Percentiles rank a stretch among this genome's conserved stretches.
Evolutionary conservation across 2,113 vertebrate genomes (phyloP).

Genomic region (Himantopus leucocephalus): DNA sequence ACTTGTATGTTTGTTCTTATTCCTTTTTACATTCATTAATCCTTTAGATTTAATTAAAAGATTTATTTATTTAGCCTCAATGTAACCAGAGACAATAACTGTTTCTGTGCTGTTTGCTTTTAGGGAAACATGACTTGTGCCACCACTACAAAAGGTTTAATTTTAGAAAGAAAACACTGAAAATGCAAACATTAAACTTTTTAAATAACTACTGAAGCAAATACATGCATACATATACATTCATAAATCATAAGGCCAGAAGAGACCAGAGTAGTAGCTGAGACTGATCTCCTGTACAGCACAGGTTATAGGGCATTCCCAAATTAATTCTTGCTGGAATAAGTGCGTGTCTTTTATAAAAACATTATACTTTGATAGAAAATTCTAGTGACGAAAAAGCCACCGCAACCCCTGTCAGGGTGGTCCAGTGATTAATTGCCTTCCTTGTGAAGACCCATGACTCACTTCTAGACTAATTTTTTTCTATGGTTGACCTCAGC

Average conservation of each 20-base stretch:
- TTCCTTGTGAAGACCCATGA: not conserved
- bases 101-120: not conserved
- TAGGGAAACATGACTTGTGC: not conserved
- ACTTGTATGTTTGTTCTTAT: not conserved
- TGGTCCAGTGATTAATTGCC: not conserved
- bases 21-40: not conserved
- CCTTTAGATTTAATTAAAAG: not conserved
- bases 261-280: not conserved
- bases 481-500: not conserved
- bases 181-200: not conserved
- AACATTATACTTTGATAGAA: not conserved
- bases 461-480: not conserved
- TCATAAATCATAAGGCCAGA: not conserved
- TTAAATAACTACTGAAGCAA: not conserved
- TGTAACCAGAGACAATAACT: not conserved
- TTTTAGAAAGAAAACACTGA: not conserved
- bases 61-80: not conserved
- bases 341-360: not conserved
- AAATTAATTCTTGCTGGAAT: not conserved
- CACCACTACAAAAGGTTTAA: not conserved
- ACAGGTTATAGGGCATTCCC: not conserved
- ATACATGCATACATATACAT: not conserved
- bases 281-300: not conserved
- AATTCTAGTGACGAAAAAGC: not conserved
- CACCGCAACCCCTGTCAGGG: not conserved